Percentiles rank a stretch among this genome's conserved stretches.
phyloP scores from a whole-genome alignment of 2,888 invertebrate species.

The Cheilosia grossa region DNA sequence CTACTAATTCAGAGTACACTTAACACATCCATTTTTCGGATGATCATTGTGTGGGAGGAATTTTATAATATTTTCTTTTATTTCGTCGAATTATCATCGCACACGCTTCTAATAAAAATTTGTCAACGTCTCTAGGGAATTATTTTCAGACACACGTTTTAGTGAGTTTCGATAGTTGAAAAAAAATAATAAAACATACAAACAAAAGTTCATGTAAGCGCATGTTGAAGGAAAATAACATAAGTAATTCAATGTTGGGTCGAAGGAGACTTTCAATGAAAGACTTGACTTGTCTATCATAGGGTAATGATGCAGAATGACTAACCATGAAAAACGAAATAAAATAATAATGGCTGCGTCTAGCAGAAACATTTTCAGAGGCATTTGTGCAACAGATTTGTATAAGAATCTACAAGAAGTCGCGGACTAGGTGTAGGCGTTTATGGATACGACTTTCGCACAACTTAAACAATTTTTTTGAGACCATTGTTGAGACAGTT shows the following conservation, averaged over 20 bases:
- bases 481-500: no score
- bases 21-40: constrained; percentile 13
- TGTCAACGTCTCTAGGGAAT: constrained; percentile 19
- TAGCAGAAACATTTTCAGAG: no score
- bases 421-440: no score
- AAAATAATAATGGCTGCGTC: no score
- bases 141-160: constrained; percentile 39
- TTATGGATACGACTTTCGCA: no score
- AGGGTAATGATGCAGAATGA: no score
- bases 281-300: no score
- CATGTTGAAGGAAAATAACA: neutral
- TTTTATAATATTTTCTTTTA: constrained; percentile 25
- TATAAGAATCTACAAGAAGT: no score
- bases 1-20: constrained; percentile 21
- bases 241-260: neutral
- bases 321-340: no score
- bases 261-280: no score
- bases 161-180: neutral
- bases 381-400: no score
- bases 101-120: constrained; percentile 11
- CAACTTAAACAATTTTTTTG: no score
- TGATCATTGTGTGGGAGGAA: constrained; percentile 8
- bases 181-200: neutral
- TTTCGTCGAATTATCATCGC: constrained; percentile 13
- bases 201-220: neutral